These are phyloP conservation scores for Drosophila prolongata DNA, from an alignment of 2,888 invertebrate genomes.

Conservation along the genomic window DNA sequence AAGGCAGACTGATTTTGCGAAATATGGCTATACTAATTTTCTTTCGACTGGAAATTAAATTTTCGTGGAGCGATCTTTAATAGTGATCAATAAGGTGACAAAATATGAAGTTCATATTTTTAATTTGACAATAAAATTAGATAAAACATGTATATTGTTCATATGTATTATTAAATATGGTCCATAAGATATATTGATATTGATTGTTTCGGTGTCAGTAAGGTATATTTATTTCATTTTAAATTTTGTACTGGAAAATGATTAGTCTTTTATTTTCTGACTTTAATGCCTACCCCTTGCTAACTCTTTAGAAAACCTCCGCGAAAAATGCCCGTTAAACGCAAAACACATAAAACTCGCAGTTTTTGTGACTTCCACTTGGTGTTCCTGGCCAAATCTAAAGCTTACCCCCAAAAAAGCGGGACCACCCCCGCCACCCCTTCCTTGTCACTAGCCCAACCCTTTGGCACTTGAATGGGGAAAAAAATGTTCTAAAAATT, in stretches of 20 bases:
- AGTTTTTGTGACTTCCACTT: conserved; percentile 35
- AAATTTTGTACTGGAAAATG: not conserved
- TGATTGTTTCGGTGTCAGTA: no score
- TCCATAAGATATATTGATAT: no score
- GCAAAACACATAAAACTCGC: conserved; percentile 51
- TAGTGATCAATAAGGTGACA: no score
- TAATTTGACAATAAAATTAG: no score
- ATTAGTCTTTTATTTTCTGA: not conserved
- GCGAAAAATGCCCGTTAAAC: conserved; percentile 38
- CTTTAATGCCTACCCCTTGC: not conserved
- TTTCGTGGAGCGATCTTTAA: no score
- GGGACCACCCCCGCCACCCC: conserved; percentile 1
- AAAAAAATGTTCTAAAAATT: conserved; percentile 70
- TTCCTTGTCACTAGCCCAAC: conserved; percentile 53
- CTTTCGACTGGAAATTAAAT: no score
- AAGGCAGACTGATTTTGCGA: not conserved
- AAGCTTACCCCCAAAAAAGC: conserved; percentile 36
- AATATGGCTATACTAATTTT: no score
- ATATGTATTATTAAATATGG: no score
- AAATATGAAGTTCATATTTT: no score
- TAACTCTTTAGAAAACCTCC: conserved; percentile 1
- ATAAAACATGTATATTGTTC: no score
- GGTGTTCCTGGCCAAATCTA: conserved; percentile 54
- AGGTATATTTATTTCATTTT: not conserved
- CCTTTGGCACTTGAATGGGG: conserved; percentile 66